phyloP scores from a whole-genome alignment of 1,140 invertebrate species.

The Leptopilina clavipes region DNA sequence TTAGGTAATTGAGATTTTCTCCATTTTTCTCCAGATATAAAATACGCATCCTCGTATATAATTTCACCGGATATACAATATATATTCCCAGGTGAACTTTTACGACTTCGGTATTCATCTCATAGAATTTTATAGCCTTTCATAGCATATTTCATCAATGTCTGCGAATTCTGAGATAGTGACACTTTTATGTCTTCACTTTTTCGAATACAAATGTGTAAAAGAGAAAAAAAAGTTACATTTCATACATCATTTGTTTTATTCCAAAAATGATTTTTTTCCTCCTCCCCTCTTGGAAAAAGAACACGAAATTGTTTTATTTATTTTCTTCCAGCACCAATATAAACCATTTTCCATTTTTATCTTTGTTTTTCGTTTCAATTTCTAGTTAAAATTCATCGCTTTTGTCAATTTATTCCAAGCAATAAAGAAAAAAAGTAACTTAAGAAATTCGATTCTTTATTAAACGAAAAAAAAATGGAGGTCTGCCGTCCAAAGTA shows the following conservation, averaged over 20 bases:
- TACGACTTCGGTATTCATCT: conserved; percentile 20
- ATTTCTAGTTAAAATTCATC: no score
- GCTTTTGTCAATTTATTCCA: no score
- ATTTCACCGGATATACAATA: background rate
- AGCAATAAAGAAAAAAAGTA: no score
- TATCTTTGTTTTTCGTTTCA: no score
- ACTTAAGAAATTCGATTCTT: no score
- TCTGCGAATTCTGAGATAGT: background rate
- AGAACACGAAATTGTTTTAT: no score
- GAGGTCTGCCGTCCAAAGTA: no score
- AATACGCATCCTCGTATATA: background rate
- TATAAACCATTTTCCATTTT: no score
- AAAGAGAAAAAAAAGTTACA: background rate
- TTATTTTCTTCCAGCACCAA: no score
- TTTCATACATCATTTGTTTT: background rate
- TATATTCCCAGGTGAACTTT: background rate
- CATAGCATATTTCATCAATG: conserved; percentile 20
- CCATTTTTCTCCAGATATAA: background rate
- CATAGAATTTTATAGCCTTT: conserved; percentile 17
- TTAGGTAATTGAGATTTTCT: background rate
- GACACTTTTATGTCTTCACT: background rate
- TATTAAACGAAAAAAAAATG: no score
- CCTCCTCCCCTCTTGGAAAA: no score
- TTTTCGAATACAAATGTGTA: background rate
- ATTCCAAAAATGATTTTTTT: no score